Evolutionary conservation across 2,113 vertebrate genomes (phyloP).

Genomic region (Campylorhamphus procurvoides): DNA sequence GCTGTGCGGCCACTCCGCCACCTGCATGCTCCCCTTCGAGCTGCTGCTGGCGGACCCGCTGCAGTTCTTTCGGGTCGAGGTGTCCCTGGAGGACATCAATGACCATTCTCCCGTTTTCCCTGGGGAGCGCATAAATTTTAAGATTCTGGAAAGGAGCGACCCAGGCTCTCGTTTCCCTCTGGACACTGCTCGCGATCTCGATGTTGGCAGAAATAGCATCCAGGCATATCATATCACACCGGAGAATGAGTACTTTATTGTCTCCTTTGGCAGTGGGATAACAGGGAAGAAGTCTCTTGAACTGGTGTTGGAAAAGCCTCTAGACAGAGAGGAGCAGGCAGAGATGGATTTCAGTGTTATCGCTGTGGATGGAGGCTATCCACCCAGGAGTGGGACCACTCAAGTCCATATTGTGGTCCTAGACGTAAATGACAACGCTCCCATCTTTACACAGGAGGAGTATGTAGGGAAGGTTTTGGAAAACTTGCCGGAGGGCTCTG

Average conservation of each 20-base stretch:
- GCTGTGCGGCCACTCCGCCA: no score
- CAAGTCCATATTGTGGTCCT: rapidly evolving
- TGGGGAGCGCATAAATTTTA: neutral
- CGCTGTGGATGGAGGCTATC: rapidly evolving
- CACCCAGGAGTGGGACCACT: rapidly evolving
- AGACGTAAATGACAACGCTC: neutral
- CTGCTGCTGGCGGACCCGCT: no score
- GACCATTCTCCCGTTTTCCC: constrained; percentile 61
- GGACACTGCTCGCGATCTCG: constrained; percentile 46
- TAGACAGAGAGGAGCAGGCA: neutral
- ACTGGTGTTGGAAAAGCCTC: neutral
- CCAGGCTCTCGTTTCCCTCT: constrained; percentile 33
- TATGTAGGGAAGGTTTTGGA: rapidly evolving
- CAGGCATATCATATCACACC: constrained; percentile 64
- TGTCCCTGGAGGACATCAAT: constrained; percentile 40
- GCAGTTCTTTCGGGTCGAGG: no score
- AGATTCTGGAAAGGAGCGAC: neutral
- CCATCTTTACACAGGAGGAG: rapidly evolving
- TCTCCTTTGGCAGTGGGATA: neutral
- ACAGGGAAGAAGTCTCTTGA: no score
- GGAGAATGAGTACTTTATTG: constrained; percentile 10
- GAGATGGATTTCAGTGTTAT: rapidly evolving
- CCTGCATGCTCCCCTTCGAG: no score
- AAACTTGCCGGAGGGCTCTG: rapidly evolving
- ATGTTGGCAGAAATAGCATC: constrained; percentile 70